A percentile compares a stretch with the other conserved stretches of the same genome.
Conservation (phyloP, 2,888 invertebrate genomes). For the Phania funesta region DNA sequence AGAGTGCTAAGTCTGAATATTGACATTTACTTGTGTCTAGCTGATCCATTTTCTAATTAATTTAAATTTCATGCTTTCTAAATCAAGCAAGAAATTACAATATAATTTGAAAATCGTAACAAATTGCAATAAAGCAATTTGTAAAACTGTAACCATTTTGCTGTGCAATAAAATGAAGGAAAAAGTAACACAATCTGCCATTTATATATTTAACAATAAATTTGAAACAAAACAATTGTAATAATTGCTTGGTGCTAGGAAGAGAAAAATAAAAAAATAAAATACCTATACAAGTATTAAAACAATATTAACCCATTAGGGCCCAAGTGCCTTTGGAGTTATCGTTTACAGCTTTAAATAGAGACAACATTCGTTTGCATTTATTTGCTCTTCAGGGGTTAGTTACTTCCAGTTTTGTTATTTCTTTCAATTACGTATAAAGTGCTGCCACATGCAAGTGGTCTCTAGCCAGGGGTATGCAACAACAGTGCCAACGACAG, state of each 20-base stretch:
- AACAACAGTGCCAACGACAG: conserved; percentile 34
- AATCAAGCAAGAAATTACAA: conserved; percentile 6
- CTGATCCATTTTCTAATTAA: not conserved
- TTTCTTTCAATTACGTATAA: conserved; percentile 9
- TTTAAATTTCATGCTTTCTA: conserved; percentile 24
- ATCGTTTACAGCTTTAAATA: too few species aligned
- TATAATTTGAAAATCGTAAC: conserved; percentile 14
- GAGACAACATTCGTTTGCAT: not conserved
- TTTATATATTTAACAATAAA: conserved; percentile 25
- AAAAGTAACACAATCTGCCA: conserved; percentile 32
- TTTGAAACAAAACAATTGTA: conserved; percentile 29
- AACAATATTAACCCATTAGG: conserved; percentile 42
- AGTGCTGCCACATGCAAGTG: conserved; percentile 1
- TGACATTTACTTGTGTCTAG: too few species aligned
- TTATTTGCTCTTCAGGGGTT: not conserved
- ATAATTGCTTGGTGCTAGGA: conserved; percentile 11
- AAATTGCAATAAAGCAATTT: conserved; percentile 47
- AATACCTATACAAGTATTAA: not conserved
- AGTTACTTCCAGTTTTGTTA: not conserved
- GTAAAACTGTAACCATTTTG: conserved; percentile 19
- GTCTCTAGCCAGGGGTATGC: not conserved
- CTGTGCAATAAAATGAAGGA: not conserved
- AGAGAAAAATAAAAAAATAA: not conserved
- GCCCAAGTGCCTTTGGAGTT: not conserved
- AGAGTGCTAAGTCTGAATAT: too few species aligned